Evolutionary conservation across 2,113 vertebrate genomes (phyloP).

Genomic region (Scomber scombrus): DNA sequence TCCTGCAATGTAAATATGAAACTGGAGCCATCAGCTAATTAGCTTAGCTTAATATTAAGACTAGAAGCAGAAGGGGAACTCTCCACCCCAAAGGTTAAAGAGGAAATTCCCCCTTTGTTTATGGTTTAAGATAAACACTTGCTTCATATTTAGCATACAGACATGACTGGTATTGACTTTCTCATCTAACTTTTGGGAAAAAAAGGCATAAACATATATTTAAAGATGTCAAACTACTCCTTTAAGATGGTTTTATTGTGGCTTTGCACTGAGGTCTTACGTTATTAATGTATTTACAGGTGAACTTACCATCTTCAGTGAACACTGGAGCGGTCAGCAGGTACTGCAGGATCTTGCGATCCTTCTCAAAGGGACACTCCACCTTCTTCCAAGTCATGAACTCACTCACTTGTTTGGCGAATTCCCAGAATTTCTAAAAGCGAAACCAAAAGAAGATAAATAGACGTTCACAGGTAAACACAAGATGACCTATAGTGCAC

Average conservation of each 20-base stretch:
- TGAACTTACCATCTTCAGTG: slow-evolving; percentile 90
- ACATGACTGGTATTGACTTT: background rate
- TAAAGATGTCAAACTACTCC: background rate
- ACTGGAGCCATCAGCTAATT: too few relatives aligned
- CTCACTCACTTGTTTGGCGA: slow-evolving; percentile 95
- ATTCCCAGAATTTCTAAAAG: slow-evolving; percentile 96
- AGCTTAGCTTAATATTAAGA: too few relatives aligned
- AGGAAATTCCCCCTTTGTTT: too few relatives aligned
- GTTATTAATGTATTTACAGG: background rate
- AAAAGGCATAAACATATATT: background rate
- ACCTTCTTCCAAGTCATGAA: slow-evolving; percentile 97
- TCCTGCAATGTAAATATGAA: too few relatives aligned
- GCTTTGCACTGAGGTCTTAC: background rate
- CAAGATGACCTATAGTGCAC: background rate
- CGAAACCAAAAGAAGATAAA: background rate
- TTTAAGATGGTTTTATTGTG: background rate
- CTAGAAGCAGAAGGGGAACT: too few relatives aligned
- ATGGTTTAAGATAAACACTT: background rate
- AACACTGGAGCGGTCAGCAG: slow-evolving; percentile 92
- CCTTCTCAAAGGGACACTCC: slow-evolving; percentile 95
- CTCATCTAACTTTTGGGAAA: background rate
- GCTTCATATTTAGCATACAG: background rate
- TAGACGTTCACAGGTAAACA: background rate
- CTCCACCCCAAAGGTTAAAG: too few relatives aligned
- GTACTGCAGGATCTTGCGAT: slow-evolving; percentile 92